Evolutionary conservation across 2,797 vertebrate species (phyloP), one percentile per base, ranked within the genome.

Genomic region (Oryzias dopingdopingensis): DNA sequence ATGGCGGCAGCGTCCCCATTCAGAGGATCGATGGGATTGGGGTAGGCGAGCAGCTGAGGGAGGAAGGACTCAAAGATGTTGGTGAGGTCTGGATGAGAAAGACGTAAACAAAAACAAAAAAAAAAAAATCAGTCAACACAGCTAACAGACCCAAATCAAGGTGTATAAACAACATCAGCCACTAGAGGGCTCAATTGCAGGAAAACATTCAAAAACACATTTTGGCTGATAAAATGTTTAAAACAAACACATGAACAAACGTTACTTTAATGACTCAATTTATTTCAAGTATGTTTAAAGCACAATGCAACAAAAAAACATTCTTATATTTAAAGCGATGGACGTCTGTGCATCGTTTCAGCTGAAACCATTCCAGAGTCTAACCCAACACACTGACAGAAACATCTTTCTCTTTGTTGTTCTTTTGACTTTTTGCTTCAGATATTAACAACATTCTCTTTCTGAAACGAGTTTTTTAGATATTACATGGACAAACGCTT

Each of bases 1-100:
- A 99, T 97, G 87, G 97, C 97, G 14, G 97, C 97, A 16, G 96
- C 96, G 0, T 98, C 96, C 29, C 96, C 96, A 49, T 98, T 97
- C 72, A 97, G 91, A 68, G 96, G 96, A 29, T 98, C 96, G 73
- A 98, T 99, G 66, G 97, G 96, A 80, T 99, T 99, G 44, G 97
- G 97, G 63, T 99, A 99, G 51, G 97, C 95, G 82, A 99, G 88
- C 88, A 99, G 92, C 92, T 99, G 97, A 74, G 97, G 97, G 90
- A 99, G 93, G 90, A 99, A 99, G 54, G 96, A 96, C 89, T 98
- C 96, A 76, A 98, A 98, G 80, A 98, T 98, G 88, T 98, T 98
- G 92, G 96, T 97, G 82, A 98, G 96, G 89, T 98, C 96, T 96
- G 63, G 56, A 16, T 51, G 66, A 73, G 13, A 18, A 2, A 18